Conservation (phyloP, 1,140 invertebrate species). For the Zaprionus capensis region DNA sequence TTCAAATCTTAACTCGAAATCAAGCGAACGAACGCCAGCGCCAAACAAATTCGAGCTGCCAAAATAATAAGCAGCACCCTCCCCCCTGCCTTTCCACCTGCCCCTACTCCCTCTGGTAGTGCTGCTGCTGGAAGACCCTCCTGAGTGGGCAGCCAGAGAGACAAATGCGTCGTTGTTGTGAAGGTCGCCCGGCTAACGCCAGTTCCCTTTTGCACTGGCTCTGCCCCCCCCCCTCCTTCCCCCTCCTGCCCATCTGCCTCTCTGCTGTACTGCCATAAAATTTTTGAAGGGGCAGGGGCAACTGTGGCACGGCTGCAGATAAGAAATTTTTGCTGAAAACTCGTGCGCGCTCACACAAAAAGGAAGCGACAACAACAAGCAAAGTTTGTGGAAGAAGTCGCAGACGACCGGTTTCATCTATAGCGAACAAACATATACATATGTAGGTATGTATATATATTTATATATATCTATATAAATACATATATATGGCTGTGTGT, state of each 20-base stretch:
- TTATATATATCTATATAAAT: neutral
- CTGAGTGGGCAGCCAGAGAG: conserved; percentile 33
- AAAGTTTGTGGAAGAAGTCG: conserved; percentile 5
- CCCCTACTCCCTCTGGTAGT: no score
- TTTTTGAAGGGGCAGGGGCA: conserved; percentile 50
- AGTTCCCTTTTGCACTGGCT: conserved; percentile 16
- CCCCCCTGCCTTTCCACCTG: neutral
- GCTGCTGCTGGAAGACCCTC: conserved; percentile 31
- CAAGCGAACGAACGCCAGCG: conserved; percentile 49
- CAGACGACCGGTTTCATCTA: conserved; percentile 57
- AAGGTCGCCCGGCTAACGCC: conserved; percentile 61
- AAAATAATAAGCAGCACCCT: conserved; percentile 71
- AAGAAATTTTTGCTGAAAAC: conserved; percentile 82
- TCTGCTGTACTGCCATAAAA: conserved; percentile 63
- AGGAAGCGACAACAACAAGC: conserved; percentile 57
- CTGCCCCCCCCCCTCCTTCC: neutral
- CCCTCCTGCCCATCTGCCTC: neutral
- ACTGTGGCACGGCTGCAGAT: conserved; percentile 50
- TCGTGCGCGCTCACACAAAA: conserved; percentile 68
- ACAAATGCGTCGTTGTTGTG: conserved; percentile 57
- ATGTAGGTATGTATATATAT: neutral
- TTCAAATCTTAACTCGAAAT: conserved; percentile 84
- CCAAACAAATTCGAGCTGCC: conserved; percentile 80
- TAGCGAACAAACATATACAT: conserved; percentile 27
- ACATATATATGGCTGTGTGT: neutral